Evolutionary conservation across 2,888 invertebrate genomes (phyloP), one percentile per base, ranked within the genome.

Genomic region (Nebria brevicollis): DNA sequence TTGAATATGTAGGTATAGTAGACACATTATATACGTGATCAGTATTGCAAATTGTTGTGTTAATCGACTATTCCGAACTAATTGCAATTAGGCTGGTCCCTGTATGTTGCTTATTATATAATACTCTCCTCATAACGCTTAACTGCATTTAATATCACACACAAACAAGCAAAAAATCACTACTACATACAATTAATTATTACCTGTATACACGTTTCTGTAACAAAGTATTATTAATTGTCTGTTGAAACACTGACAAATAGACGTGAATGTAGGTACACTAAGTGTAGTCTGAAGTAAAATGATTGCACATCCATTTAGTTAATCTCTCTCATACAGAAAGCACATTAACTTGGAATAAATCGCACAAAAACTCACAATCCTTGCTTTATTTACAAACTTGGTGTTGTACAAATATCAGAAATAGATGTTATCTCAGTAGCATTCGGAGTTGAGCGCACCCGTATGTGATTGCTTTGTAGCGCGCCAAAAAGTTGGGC

Each of bases 41-140:
- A 54, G 77, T n/a, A 70, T 43, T 20, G 70, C 54, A 77, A 77
- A 77, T 77, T 68, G 68, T 77, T 77, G 77, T 54, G 77, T 77
- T 77, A 77, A 77, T 77, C 77, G 70, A 42, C 77, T 43, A 70
- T 77, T 77, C 70, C 77, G 13, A 70, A 70, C 70, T 77, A 77
- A 77, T 77, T 70, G 77, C 77, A 77, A 70, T 77, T 77, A 70
- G 77, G 41, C 54, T 66, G 2, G 76, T 66, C 65, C 34, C 68
- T 70, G 77, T 70, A 8, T 54, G 70, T 77, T 77, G 70, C 77
- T 77, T 77, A 77, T 77, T 77, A 77, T 77, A 77, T 54, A 13
- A 54, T 54, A 13, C 8, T 5, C 54, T 70, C 43, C 20, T 11
- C 20, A 70, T 70, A 54, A 75, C 54, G 70, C 66, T 77, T 77